Base-by-base conservation (phyloP, 2,888 invertebrate genomes). In the Temnothorax rugatulus region DNA sequence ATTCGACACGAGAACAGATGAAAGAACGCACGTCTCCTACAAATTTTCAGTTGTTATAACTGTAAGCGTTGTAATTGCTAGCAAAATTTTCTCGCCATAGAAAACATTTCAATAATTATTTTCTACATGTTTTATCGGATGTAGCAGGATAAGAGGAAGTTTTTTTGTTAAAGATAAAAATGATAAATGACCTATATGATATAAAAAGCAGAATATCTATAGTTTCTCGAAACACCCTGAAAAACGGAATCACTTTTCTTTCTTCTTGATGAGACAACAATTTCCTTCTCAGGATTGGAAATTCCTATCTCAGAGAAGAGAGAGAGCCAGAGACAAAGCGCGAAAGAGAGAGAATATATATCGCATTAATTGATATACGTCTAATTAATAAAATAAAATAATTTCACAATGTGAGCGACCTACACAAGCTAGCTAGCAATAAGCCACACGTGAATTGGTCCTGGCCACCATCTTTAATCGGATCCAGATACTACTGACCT, bases 381-480 rank as follows among this genome's bases (percentile, higher is more conserved):
- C 7, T 34, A 34, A 71, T 25, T 47, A 73, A 47, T 21, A 15
- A 41, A 64, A 13, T 21, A 13, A 64, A 41, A 54, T 73, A 73
- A 41, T 57, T 54, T 73, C 25, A 47, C 68, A 64, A 29, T 25
- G n/a, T 71, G 18, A 13, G 15, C 13, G 13, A 76, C 4, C 47
- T n/a, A 29, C n/a, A 29, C 59, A 13, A 57, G 7, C 41, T 47
- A 57, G 11, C 41, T 47, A 34, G 7, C 34, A 34, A 34, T 34
- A 25, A 47, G 13, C 61, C 59, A 59, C 52, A 84, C 50, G 34
- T 83, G 85, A 90, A 85, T 85, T 84, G 82, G 85, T 87, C 66
- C 41, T 41, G 13, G 8, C 84, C 68, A 76, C 66, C 41, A 76
- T 68, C 66, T 90, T 90, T 90, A 90, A 90, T 90, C 85, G 84